phyloP scores from a whole-genome alignment of 1,140 invertebrate genomes.

The Neodiprion virginianus region DNA sequence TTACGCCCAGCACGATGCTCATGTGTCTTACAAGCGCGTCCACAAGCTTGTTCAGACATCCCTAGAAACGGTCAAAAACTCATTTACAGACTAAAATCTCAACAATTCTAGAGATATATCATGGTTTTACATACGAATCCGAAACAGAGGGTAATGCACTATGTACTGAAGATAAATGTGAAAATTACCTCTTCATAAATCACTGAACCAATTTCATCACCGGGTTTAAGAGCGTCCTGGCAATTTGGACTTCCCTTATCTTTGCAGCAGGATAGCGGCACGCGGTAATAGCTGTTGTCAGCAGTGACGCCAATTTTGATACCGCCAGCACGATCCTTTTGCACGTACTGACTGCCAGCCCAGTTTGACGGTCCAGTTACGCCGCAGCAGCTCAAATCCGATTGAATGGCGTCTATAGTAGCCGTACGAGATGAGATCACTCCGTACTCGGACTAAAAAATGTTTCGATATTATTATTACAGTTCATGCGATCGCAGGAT shows the following conservation, averaged over 20 bases:
- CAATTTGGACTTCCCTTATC: constrained; percentile 56
- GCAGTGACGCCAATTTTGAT: constrained; percentile 45
- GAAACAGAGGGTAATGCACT: constrained; percentile 14
- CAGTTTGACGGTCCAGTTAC: constrained; percentile 75
- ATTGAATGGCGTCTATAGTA: constrained; percentile 76
- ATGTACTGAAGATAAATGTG: constrained; percentile 27
- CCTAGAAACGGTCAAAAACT: constrained; percentile 61
- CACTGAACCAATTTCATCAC: constrained; percentile 55
- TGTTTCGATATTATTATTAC: constrained; percentile 8
- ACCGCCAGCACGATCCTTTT: constrained; percentile 38
- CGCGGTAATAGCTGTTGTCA: constrained; percentile 55
- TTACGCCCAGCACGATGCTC: constrained; percentile 69
- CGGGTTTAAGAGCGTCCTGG: constrained; percentile 58
- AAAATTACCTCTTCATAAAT: constrained; percentile 65
- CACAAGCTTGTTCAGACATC: constrained; percentile 76
- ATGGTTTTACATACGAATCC: neutral
- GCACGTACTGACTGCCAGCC: constrained; percentile 69
- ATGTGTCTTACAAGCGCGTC: constrained; percentile 67
- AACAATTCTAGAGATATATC: constrained; percentile 11
- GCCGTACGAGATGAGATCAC: constrained; percentile 66
- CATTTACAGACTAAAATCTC: constrained; percentile 25
- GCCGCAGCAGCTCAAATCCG: constrained; percentile 75
- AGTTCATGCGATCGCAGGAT: neutral
- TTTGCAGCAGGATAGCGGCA: constrained; percentile 71
- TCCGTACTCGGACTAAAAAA: constrained; percentile 65